These are phyloP conservation scores for Pseudeuparius sepicola DNA, from an alignment of 2,888 invertebrate genomes.

Conservation along the genomic window DNA sequence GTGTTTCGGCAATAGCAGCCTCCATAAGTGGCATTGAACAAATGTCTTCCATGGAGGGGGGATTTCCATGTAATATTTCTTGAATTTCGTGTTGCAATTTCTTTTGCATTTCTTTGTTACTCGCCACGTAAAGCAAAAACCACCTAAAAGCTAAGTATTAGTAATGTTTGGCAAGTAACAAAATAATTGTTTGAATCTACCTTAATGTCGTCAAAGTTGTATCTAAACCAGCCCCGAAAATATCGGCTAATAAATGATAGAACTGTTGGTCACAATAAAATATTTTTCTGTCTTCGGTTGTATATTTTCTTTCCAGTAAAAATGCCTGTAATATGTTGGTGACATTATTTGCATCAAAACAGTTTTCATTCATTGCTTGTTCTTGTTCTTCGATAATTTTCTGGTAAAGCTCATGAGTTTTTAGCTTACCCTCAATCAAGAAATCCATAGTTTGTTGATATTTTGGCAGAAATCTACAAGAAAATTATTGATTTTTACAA, in stretches of 20 bases:
- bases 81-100: conserved; percentile 49
- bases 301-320: conserved; percentile 52
- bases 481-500: conserved; percentile 7
- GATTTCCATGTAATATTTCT: conserved; percentile 27
- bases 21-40: conserved; percentile 49
- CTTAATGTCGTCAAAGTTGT: conserved; percentile 70
- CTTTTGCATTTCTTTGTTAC: conserved; percentile 52
- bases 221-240: conserved; percentile 80
- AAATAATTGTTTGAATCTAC: conserved; percentile 26
- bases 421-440: conserved; percentile 56
- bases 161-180: too few relatives aligned
- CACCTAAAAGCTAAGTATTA: conserved; percentile 43
- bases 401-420: conserved; percentile 64
- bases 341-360: conserved; percentile 3
- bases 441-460: conserved; percentile 54
- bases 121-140: conserved; percentile 70
- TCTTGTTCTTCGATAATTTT: conserved; percentile 47
- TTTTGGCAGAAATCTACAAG: conserved; percentile 49
- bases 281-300: conserved; percentile 38
- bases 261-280: conserved; percentile 59
- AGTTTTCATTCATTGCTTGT: background rate
- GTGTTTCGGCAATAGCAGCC: conserved; percentile 70
- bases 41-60: conserved; percentile 46
- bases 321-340: conserved; percentile 52
- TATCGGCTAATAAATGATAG: conserved; percentile 65